phyloP scores from a whole-genome alignment of 2,888 invertebrate genomes.

The Orthosia gothica region DNA sequence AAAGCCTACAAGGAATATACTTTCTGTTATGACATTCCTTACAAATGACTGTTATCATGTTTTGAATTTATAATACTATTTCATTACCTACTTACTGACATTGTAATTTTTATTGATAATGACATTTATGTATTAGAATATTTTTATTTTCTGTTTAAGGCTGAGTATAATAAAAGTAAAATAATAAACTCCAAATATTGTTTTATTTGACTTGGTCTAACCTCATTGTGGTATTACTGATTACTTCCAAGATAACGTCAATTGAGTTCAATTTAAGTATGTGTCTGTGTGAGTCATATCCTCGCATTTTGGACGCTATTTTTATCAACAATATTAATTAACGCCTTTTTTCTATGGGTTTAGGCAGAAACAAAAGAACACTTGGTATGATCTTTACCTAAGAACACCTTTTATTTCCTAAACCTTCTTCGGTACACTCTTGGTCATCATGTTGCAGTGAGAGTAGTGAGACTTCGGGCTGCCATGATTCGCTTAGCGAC shows the following conservation, averaged over 20 bases:
- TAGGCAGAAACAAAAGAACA: too few species aligned
- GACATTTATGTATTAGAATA: slow-evolving; percentile 53
- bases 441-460: too few species aligned
- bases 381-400: too few species aligned
- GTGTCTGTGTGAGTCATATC: slow-evolving; percentile 17
- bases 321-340: background rate
- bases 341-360: too few species aligned
- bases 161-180: slow-evolving; percentile 56
- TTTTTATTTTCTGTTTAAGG: slow-evolving; percentile 43
- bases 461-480: too few species aligned
- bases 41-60: slow-evolving; percentile 59
- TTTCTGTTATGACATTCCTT: slow-evolving; percentile 39
- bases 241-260: slow-evolving; percentile 47
- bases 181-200: slow-evolving; percentile 31
- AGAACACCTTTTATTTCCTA: too few species aligned
- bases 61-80: slow-evolving; percentile 52
- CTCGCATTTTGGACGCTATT: background rate
- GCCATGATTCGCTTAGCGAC: too few species aligned
- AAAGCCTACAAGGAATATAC: slow-evolving; percentile 37
- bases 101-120: slow-evolving; percentile 46
- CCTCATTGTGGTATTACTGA: slow-evolving; percentile 27
- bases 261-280: slow-evolving; percentile 51
- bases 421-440: too few species aligned
- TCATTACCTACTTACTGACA: slow-evolving; percentile 52
- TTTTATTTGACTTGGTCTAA: slow-evolving; percentile 49